Evolutionary conservation across 2,888 invertebrate species (phyloP).

Genomic region (Platycnemis pennipes): DNA sequence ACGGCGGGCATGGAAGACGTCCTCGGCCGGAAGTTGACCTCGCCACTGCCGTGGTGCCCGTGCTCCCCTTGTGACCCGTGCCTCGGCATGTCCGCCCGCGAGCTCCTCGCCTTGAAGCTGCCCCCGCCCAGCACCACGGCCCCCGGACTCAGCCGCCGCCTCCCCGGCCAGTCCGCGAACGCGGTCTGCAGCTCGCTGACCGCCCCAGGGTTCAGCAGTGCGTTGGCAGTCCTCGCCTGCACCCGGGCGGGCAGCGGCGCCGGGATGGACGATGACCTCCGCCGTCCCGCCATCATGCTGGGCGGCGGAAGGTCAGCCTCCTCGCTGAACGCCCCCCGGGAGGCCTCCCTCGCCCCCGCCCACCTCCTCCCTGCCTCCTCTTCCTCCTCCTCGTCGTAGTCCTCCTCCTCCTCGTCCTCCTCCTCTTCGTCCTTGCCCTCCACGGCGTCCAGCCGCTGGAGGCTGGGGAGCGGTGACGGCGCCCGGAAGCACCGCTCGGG

Average conservation of each 20-base stretch:
- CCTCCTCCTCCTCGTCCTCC: constrained; percentile 25
- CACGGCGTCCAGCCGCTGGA: constrained; percentile 52
- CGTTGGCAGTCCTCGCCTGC: constrained; percentile 48
- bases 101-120: constrained; percentile 65
- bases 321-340: constrained; percentile 36
- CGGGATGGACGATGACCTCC: constrained; percentile 56
- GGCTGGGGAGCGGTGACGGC: constrained; percentile 30
- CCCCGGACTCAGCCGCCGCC: constrained; percentile 53
- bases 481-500: constrained; percentile 46
- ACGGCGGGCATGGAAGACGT: constrained; percentile 69
- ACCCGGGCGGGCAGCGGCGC: constrained; percentile 44
- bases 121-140: constrained; percentile 53
- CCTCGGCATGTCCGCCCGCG: constrained; percentile 38
- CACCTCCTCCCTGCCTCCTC: constrained; percentile 18
- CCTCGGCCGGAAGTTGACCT: constrained; percentile 33
- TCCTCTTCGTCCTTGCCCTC: constrained; percentile 50
- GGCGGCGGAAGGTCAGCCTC: constrained; percentile 40
- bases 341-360: constrained; percentile 13
- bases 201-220: constrained; percentile 30
- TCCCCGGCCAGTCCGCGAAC: constrained; percentile 60
- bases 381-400: background rate
- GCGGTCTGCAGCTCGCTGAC: constrained; percentile 1
- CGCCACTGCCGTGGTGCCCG: constrained; percentile 19
- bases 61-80: constrained; percentile 43
- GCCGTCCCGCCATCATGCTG: background rate